These are phyloP conservation scores for Phalloptychus januarius DNA, from an alignment of 2,797 vertebrate species.

Conservation along the genomic window DNA sequence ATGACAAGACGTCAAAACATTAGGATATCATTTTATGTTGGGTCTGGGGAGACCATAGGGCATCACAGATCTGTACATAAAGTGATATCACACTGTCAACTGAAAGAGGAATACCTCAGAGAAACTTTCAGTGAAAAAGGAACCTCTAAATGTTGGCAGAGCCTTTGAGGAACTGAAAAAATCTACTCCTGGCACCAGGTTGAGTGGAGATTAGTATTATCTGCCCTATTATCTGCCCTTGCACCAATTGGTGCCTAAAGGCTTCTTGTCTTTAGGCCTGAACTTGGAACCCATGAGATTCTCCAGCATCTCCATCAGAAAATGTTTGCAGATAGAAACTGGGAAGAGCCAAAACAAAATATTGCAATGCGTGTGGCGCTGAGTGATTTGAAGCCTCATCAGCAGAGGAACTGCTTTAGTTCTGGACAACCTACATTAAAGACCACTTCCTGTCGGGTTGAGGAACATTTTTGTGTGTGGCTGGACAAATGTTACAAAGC, in stretches of 20 bases:
- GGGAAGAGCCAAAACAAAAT: background rate
- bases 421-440: background rate
- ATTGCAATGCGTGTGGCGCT: background rate
- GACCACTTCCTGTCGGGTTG: background rate
- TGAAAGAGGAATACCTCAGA: background rate
- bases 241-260: too few relatives aligned
- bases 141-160: background rate
- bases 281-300: background rate
- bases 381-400: background rate
- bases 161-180: background rate
- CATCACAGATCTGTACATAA: background rate
- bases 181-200: background rate
- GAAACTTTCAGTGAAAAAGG: background rate
- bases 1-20: background rate
- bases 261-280: background rate
- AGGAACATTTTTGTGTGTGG: too few relatives aligned
- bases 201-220: background rate
- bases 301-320: background rate
- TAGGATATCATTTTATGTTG: background rate
- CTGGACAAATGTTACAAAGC: too few relatives aligned
- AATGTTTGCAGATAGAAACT: background rate
- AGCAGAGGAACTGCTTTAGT: background rate
- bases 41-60: background rate
- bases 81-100: background rate
- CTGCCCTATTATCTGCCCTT: background rate